A percentile compares a stretch with the other conserved stretches of the same genome.
These are phyloP conservation scores for Tetramorium alpestre DNA, from an alignment of 1,140 invertebrate genomes.

Conservation along the genomic window DNA sequence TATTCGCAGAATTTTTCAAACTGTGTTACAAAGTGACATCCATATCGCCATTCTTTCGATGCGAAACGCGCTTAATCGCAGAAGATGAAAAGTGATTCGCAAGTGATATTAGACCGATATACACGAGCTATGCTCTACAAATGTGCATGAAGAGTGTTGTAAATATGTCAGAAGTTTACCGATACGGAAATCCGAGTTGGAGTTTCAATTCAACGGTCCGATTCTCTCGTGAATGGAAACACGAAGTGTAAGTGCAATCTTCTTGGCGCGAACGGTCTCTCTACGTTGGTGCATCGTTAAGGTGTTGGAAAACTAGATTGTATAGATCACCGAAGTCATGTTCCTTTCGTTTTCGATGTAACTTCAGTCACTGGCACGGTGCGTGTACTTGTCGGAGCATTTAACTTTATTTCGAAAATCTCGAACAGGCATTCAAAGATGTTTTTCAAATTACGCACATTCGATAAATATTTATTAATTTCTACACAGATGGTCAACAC, in stretches of 20 bases:
- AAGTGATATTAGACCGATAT: slow-evolving; percentile 51
- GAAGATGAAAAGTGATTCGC: slow-evolving; percentile 16
- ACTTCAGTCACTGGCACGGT: slow-evolving; percentile 2
- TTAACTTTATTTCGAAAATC: not conserved
- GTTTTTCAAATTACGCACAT: not conserved
- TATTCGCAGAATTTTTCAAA: slow-evolving; percentile 18
- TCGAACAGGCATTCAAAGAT: not conserved
- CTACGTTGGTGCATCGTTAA: slow-evolving; percentile 18
- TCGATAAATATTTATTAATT: slow-evolving; percentile 20
- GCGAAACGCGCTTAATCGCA: not conserved
- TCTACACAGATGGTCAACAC: not conserved
- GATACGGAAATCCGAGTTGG: not conserved
- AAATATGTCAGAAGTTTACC: slow-evolving; percentile 43
- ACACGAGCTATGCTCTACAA: slow-evolving; percentile 11
- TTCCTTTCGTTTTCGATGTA: slow-evolving; percentile 27
- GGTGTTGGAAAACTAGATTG: not conserved
- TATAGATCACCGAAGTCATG: slow-evolving; percentile 19
- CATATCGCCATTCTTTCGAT: not conserved
- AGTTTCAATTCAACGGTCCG: not conserved
- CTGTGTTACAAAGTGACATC: slow-evolving; percentile 15
- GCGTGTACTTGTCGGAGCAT: not conserved
- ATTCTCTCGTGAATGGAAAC: slow-evolving; percentile 25
- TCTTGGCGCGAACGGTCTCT: slow-evolving; percentile 22
- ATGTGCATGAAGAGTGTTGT: slow-evolving; percentile 18
- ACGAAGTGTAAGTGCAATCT: slow-evolving; percentile 65